Evolutionary conservation across 53 echinoderm and acorn worm species (phyloP).

Genomic region (Henricia sp.): DNA sequence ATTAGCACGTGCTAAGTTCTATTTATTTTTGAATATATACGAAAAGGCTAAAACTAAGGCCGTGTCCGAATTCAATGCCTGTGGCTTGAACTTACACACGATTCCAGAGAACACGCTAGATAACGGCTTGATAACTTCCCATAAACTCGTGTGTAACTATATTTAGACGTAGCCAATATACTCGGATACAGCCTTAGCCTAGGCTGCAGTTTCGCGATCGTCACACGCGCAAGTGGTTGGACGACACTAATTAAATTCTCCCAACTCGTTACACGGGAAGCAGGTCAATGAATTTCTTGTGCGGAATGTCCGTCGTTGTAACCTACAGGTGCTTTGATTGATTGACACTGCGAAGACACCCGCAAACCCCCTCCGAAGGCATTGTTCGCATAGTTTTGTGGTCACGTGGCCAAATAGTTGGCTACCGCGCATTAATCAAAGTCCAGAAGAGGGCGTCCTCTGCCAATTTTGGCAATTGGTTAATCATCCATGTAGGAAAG

Average conservation of each 20-base stretch:
- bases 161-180: too few species aligned
- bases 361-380: constrained; percentile 36
- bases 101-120: too few species aligned
- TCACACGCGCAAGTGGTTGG: constrained; percentile 22
- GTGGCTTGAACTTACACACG: too few species aligned
- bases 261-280: constrained; percentile 28
- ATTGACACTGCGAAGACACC: constrained; percentile 47
- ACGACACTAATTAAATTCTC: constrained; percentile 28
- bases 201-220: too few species aligned
- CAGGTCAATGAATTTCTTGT: constrained; percentile 71
- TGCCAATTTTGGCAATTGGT: not conserved
- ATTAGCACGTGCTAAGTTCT: too few species aligned
- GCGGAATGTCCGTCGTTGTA: constrained; percentile 49
- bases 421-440: constrained; percentile 43
- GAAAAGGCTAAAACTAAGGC: too few species aligned
- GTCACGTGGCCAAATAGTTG: constrained; percentile 42
- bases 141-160: too few species aligned
- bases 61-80: too few species aligned
- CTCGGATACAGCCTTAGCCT: too few species aligned
- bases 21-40: too few species aligned
- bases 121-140: too few species aligned
- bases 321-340: constrained; percentile 63
- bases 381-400: constrained; percentile 52
- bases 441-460: constrained; percentile 39
- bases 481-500: too few species aligned